Conservation (phyloP, 2,888 invertebrate species). For the Ophraella communa region DNA sequence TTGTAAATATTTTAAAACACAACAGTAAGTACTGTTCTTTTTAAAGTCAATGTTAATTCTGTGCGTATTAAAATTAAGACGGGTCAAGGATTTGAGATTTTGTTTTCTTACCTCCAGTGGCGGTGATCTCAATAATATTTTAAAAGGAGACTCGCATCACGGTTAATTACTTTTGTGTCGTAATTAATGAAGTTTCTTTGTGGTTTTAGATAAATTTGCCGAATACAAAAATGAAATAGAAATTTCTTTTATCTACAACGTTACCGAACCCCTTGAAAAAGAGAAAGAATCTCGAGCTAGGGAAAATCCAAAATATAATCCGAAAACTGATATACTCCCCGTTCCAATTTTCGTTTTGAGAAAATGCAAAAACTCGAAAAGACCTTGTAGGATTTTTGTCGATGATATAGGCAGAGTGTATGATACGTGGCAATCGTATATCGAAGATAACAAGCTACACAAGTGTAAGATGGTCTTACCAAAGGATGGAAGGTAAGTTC, state of each 20-base stretch:
- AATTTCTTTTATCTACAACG: slow-evolving; percentile 48
- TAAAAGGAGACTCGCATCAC: too few species aligned
- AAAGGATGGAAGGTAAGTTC: slow-evolving; percentile 58
- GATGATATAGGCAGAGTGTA: slow-evolving; percentile 61
- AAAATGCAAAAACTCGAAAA: slow-evolving; percentile 49
- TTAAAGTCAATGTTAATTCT: neutral
- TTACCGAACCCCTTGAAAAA: slow-evolving; percentile 49
- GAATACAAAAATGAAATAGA: slow-evolving; percentile 47
- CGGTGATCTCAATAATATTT: too few species aligned
- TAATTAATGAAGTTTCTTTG: too few species aligned
- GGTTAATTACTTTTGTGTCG: too few species aligned
- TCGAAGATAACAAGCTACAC: slow-evolving; percentile 63
- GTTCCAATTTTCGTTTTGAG: slow-evolving; percentile 53
- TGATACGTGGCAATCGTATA: slow-evolving; percentile 63
- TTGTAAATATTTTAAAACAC: slow-evolving; percentile 43
- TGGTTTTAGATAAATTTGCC: slow-evolving; percentile 44
- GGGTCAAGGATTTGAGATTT: too few species aligned
- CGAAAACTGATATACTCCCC: slow-evolving; percentile 49
- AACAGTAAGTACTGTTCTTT: slow-evolving; percentile 43
- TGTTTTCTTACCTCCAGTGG: too few species aligned
- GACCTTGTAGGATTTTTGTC: slow-evolving; percentile 53
- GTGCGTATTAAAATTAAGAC: neutral
- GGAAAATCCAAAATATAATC: slow-evolving; percentile 51
- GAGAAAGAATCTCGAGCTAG: slow-evolving; percentile 47
- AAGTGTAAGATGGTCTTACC: slow-evolving; percentile 66